Percentiles rank a stretch among this genome's conserved stretches.
These are phyloP conservation scores for Ceyx erithaca DNA, from an alignment of 2,797 vertebrate species.

Conservation along the genomic window DNA sequence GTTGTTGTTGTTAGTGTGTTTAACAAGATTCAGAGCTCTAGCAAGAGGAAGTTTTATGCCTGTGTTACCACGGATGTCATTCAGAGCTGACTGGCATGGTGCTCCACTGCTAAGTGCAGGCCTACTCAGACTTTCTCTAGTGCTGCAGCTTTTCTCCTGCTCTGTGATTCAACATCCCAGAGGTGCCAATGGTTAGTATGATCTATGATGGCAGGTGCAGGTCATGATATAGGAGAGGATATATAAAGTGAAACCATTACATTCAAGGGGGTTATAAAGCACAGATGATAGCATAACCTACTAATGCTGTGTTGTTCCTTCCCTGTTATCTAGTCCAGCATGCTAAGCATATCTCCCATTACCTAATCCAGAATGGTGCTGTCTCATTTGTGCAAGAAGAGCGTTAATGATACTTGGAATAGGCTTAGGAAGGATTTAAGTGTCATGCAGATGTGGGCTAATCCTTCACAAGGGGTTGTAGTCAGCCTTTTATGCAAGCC, in stretches of 20 bases:
- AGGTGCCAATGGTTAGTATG: neutral
- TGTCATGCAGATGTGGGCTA: slow-evolving; percentile 5
- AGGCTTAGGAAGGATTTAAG: slow-evolving; percentile 14
- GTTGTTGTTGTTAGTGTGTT: neutral
- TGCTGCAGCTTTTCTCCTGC: neutral
- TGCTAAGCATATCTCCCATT: neutral
- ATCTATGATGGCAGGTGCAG: neutral
- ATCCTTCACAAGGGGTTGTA: neutral
- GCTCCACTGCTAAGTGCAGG: neutral
- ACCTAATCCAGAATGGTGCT: neutral
- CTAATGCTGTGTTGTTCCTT: neutral
- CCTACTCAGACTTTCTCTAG: neutral
- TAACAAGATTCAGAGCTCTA: neutral
- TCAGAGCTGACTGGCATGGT: neutral
- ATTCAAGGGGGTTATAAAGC: neutral
- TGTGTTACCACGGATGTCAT: neutral
- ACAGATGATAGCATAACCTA: neutral
- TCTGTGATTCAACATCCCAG: neutral
- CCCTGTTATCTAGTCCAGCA: neutral
- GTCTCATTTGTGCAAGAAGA: slow-evolving; percentile 19
- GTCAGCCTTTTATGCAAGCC: neutral
- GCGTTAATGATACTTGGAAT: slow-evolving; percentile 17
- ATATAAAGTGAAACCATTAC: neutral
- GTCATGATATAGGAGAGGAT: neutral
- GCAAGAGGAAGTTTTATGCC: neutral